Evolutionary conservation across 2,113 vertebrate species (phyloP).

Genomic region (Lates calcarifer): DNA sequence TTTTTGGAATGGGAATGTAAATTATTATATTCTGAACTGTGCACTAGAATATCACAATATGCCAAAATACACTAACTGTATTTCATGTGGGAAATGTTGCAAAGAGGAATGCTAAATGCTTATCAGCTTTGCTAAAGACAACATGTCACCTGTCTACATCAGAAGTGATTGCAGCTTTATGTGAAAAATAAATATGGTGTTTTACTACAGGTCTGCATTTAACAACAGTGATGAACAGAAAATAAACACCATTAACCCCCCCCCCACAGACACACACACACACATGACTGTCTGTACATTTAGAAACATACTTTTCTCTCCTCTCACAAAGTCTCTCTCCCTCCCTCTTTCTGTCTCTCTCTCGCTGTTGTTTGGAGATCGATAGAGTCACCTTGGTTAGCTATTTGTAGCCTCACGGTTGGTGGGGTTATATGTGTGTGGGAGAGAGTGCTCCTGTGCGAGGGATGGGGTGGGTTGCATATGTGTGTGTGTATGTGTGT

Average conservation of each 20-base stretch:
- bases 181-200: constrained; percentile 14
- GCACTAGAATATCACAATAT: background rate
- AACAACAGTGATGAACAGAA: constrained; percentile 49
- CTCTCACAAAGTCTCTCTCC: constrained; percentile 54
- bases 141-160: background rate
- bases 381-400: constrained; percentile 87
- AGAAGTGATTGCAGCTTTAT: background rate
- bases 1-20: background rate
- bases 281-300: constrained; percentile 53
- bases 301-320: constrained; percentile 63
- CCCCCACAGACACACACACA: too few species aligned
- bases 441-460: constrained; percentile 59
- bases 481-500: constrained; percentile 40
- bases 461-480: constrained; percentile 36
- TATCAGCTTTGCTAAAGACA: background rate
- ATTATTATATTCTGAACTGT: background rate
- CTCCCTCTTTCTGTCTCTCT: constrained; percentile 53
- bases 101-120: background rate
- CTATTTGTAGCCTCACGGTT: constrained; percentile 84
- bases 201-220: constrained; percentile 47
- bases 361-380: constrained; percentile 80
- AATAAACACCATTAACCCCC: constrained; percentile 53
- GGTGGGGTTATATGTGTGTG: constrained; percentile 77
- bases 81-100: background rate
- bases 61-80: background rate